Evolutionary conservation across 64 coral and sea anemone genomes (phyloP).

Genomic region (Actinia tenebrosa): DNA sequence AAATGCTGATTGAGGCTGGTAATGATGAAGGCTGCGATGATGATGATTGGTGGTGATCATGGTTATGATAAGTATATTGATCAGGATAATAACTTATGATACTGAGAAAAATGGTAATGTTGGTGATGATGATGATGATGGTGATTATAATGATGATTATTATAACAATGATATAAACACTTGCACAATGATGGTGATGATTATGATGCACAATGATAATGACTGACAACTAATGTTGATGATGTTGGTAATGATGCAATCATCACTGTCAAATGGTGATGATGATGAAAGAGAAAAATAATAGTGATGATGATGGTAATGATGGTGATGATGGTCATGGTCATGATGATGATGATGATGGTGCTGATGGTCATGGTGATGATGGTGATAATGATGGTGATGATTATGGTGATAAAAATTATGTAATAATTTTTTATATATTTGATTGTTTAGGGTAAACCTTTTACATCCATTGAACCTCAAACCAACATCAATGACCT

Average conservation of each 20-base stretch:
- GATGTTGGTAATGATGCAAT: no score
- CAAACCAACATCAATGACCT: constrained; percentile 84
- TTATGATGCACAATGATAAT: no score
- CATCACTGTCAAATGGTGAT: no score
- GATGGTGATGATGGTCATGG: not conserved
- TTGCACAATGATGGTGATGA: no score
- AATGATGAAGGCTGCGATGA: not conserved
- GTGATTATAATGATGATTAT: not conserved
- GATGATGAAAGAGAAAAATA: no score
- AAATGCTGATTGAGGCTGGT: not conserved
- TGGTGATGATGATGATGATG: not conserved
- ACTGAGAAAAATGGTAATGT: not conserved
- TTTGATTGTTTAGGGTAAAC: constrained; percentile 62
- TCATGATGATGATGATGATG: not conserved
- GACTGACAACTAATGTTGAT: no score
- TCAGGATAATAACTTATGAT: not conserved
- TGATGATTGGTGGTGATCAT: not conserved
- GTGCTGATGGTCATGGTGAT: not conserved
- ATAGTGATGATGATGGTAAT: not conserved
- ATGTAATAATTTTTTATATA: not conserved
- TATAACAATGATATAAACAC: no score
- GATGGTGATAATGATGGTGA: not conserved
- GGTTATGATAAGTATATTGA: no score
- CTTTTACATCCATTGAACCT: constrained; percentile 93
- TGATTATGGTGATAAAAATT: not conserved